Percentiles rank a stretch among this genome's conserved stretches.
Evolutionary conservation across 2,113 vertebrate species (phyloP).

Genomic region (Periophthalmodon schlosseri): DNA sequence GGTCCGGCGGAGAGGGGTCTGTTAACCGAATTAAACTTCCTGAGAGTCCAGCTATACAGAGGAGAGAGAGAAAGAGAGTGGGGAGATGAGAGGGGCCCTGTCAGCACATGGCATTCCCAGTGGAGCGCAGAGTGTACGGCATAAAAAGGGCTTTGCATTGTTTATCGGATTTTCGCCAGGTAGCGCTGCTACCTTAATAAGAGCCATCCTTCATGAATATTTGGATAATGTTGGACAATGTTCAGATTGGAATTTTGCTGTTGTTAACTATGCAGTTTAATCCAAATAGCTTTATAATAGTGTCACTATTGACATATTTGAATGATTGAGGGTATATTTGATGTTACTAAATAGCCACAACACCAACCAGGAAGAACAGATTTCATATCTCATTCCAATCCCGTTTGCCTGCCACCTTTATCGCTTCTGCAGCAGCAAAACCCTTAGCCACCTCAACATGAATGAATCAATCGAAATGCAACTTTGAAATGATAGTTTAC

Average conservation of each 20-base stretch:
- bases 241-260: constrained; percentile 3
- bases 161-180: constrained; percentile 20
- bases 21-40: constrained; percentile 67
- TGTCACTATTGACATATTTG: neutral
- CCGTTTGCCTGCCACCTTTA: neutral
- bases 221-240: neutral
- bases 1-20: constrained; percentile 18
- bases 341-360: too few relatives aligned
- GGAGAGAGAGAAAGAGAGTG: neutral
- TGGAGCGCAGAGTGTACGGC: neutral
- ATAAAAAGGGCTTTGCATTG: constrained; percentile 18
- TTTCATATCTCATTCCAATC: too few relatives aligned
- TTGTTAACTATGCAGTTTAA: neutral
- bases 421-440: too few relatives aligned
- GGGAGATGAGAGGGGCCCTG: constrained; percentile 17
- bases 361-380: too few relatives aligned
- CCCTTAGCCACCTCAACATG: too few relatives aligned
- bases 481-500: too few relatives aligned
- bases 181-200: neutral
- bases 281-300: neutral
- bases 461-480: too few relatives aligned
- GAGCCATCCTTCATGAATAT: constrained; percentile 12
- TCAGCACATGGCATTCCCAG: constrained; percentile 4
- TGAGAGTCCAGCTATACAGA: constrained; percentile 39
- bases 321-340: neutral